Evolutionary conservation across 1,140 invertebrate genomes (phyloP), one percentile per base, ranked within the genome.

Genomic region (Drosophila lini): DNA sequence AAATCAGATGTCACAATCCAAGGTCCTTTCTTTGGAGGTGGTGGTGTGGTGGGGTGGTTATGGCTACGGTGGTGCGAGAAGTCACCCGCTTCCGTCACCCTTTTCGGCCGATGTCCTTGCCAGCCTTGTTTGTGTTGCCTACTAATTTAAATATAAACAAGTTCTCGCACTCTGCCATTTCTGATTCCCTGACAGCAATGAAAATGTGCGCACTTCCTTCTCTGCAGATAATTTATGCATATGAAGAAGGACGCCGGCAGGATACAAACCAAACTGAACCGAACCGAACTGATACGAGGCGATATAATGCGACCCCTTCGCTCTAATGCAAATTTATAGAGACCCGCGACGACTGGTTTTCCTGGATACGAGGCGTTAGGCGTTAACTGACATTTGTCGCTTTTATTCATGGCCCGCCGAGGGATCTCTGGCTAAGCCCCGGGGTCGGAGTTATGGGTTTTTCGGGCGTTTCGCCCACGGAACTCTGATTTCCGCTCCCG

Each of bases 81-180:
- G 10, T 44, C 9, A 55, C 52, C 50, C 52, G 45, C 36, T 64
- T 64, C 48, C 60, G 79, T 82, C 80, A 82, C 81, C 81, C 81
- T 77, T 83, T 83, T 53, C 38, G 45, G 38, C 40, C 28, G 19
- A n/a, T 48, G 52, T 64, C 80, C 61, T 71, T 62, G 81, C 36
- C 52, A 15, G 52, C 15, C 68, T 58, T 85, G 78, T 74, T 81
- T 80, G 73, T 47, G 74, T 67, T 85, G 82, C 81, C 81, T 85
- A 85, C 81, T 85, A 85, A 85, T 85, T 85, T 85, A 81, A 85
- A 85, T 85, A 85, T 85, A 85, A 85, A 85, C 81, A 85, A 81
- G 81, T 85, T 85, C 69, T 85, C 69, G 69, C 68, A 70, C 68
- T 68, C 64, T 58, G 42, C 63, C 78, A 70, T 80, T 76, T 68